Base-by-base conservation (phyloP, 2,797 vertebrate species). In the Pteronotus mesoamericanus region DNA sequence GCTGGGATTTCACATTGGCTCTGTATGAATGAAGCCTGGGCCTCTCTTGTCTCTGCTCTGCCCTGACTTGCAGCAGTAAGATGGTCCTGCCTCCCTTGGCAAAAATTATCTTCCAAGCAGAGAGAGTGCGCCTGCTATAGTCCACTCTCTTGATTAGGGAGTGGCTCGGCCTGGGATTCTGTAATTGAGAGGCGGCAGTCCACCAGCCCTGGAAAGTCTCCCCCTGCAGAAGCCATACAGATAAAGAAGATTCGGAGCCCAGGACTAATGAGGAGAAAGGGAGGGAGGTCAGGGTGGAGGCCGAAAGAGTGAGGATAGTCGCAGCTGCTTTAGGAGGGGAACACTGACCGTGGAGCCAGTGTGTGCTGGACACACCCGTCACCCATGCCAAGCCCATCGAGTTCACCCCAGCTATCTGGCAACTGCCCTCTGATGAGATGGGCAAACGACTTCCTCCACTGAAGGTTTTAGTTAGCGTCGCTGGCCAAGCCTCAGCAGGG, bases 141-240 rank as follows among this genome's bases (percentile, higher is more conserved):
- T 75, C 91, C 44, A 92, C 55, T 89, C 78, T 85, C 85, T 87
- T 26, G 1, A 9, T 61, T 42, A 92, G 79, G 86, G 79, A 83
- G 34, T 48, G 39, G 74, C 90, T 66, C 94, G 93, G 61, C 61
- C 72, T n/a, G 1, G 86, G 86, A 92, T 94, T 86, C 90, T 94
- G 93, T 80, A 84, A 86, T 82, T 14, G 68, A 92, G 42, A 86
- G 9, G 9, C 66, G 82, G 84, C 61, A 83, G 93, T 78, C 86
- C 83, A 90, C 84, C 69, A 59, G 80, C 93, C 93, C 72, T 0
- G 14, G n/a, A 46, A 90, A 69, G 82, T 64, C 89, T 97, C 53
- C 87, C 93, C 95, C 96, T 92, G 74, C 42, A 26, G 92, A 95
- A 96, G 87, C 93, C 92, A 92, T 83, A 94, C 93, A 91, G 89